Evolutionary conservation across 2,888 invertebrate species (phyloP).

Genomic region (Mellilla xanthometata): DNA sequence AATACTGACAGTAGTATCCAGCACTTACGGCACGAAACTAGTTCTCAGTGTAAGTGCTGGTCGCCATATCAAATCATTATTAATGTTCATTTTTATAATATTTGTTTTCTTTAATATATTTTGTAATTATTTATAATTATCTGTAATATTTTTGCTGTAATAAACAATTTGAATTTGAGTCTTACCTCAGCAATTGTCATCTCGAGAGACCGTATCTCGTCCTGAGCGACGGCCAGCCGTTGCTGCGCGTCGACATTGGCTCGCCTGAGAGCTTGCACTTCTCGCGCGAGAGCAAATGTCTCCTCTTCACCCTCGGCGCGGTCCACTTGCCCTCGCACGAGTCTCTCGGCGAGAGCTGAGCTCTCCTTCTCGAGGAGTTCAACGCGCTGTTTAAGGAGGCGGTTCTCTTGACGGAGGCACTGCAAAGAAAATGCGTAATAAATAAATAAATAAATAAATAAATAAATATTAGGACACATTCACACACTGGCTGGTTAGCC

Average conservation of each 20-base stretch:
- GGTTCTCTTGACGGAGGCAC: constrained; percentile 95
- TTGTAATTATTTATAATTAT: no score
- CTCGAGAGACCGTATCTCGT: constrained; percentile 93
- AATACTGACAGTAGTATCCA: no score
- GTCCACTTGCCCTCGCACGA: constrained; percentile 96
- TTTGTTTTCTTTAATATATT: no score
- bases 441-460: no score
- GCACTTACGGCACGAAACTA: no score
- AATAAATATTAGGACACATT: no score
- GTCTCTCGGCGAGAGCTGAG: constrained; percentile 94
- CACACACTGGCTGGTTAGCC: no score
- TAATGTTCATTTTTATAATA: no score
- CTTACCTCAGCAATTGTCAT: constrained; percentile 84
- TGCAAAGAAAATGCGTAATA: constrained; percentile 38
- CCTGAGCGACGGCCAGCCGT: constrained; percentile 94
- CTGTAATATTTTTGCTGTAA: no score
- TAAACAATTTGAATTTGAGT: no score
- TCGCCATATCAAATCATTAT: no score
- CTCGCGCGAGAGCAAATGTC: constrained; percentile 90
- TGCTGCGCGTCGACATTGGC: constrained; percentile 94
- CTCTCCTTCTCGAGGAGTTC: constrained; percentile 97
- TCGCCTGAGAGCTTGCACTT: constrained; percentile 93
- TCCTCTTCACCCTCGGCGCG: constrained; percentile 98
- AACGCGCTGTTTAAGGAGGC: constrained; percentile 96
- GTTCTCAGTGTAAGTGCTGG: no score